phyloP scores from a whole-genome alignment of 1,140 invertebrate genomes.

The Drosophila serrata region DNA sequence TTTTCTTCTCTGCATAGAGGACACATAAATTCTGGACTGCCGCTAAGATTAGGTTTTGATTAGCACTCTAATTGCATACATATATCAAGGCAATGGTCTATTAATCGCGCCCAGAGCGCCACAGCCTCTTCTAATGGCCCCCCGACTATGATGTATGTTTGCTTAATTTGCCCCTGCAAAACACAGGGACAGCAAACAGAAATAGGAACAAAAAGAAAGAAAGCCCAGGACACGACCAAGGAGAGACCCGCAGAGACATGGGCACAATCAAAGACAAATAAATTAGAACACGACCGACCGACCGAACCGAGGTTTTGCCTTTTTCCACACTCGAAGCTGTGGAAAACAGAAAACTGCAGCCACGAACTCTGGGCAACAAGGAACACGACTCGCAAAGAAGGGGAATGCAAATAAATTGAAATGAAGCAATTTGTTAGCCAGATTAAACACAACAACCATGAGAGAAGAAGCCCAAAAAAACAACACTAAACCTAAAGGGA shows the following conservation, averaged over 20 bases:
- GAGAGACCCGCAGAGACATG: slow-evolving; percentile 58
- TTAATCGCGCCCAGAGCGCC: slow-evolving; percentile 59
- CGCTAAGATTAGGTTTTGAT: slow-evolving; percentile 68
- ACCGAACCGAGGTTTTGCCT: slow-evolving; percentile 47
- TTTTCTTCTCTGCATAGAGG: not conserved
- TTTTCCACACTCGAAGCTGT: slow-evolving; percentile 43
- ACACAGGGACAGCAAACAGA: slow-evolving; percentile 14
- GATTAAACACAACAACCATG: slow-evolving; percentile 69
- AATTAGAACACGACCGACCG: slow-evolving; percentile 80
- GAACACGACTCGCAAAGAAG: slow-evolving; percentile 45
- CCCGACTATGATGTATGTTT: slow-evolving; percentile 71
- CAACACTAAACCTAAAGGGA: not conserved
- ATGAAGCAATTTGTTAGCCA: slow-evolving; percentile 83
- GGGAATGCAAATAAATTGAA: slow-evolving; percentile 84
- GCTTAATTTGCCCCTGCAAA: slow-evolving; percentile 66
- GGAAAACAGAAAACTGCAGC: slow-evolving; percentile 60
- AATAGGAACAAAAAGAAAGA: slow-evolving; percentile 46
- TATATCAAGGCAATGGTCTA: slow-evolving; percentile 70
- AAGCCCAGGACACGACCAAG: slow-evolving; percentile 62
- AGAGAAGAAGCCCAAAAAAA: slow-evolving; percentile 10
- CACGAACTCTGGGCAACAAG: slow-evolving; percentile 53
- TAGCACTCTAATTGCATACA: slow-evolving; percentile 70
- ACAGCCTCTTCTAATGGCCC: slow-evolving; percentile 63
- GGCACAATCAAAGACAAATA: slow-evolving; percentile 83
- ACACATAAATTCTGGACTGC: slow-evolving; percentile 54